Evolutionary conservation across 2,113 vertebrate species (phyloP), one percentile per base, ranked within the genome.

Genomic region (Datnioides undecimradiatus): DNA sequence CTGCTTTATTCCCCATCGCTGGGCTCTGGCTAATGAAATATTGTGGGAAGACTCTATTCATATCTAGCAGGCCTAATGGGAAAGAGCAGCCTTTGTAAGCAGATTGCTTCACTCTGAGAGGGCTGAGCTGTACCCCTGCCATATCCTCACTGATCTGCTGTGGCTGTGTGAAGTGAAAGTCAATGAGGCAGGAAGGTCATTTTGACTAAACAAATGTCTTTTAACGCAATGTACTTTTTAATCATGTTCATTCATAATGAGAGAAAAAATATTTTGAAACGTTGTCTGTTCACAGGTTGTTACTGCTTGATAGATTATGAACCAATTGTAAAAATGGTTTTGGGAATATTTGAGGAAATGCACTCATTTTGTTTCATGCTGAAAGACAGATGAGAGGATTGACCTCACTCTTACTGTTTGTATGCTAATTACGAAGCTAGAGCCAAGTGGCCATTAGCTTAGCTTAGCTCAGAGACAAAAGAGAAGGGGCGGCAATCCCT

Each of bases 11-110:
- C 79, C 79, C 84, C 67, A 52, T 87, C 17, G 72, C 88, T 63
- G 60, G 72, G 65, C 60, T 75, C 78, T 57, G 82, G 78, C 79
- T 90, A 87, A 92, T 92, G 86, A 86, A 90, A 88, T 83, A 86
- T 82, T 79, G 74, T 89, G 73, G 83, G 70, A 75, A 78, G 79
- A 57, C 75, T 79, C 79, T 90, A 84, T 90, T 92, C 86, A 89
- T 87, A 84, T 89, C 79, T 23, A 78, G 60, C 76, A 65, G 73
- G 79, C 59, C 60, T 77, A 83, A 84, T 71, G 76, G 82, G 73
- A 66, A 68, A 85, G 73, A 73, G 58, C 63, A 79, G 73, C 73
- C 80, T 87, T 80, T 77, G 81, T 88, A 79, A 90, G 83, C 82
- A 83, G 80, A 82, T 78, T 88, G 85, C 46, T 79, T 74, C 79